Conservation (phyloP, 2,113 vertebrate species). For the Cyanistes caeruleus region DNA sequence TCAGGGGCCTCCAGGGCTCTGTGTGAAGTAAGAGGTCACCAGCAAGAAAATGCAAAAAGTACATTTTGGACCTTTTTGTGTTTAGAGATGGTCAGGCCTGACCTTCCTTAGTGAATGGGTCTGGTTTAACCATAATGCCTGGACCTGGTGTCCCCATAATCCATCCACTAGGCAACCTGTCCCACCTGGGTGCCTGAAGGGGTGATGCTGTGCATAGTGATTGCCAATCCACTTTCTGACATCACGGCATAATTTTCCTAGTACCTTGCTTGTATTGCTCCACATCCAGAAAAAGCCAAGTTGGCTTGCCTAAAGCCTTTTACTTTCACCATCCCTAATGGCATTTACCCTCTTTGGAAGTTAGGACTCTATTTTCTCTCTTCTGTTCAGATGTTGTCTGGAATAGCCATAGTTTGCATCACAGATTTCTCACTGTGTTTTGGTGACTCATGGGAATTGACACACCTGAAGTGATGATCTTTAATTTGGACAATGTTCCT, state of each 20-base stretch:
- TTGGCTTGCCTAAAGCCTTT: neutral
- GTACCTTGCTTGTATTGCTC: neutral
- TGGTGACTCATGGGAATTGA: neutral
- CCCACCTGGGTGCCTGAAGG: neutral
- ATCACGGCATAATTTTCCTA: neutral
- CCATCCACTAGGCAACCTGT: neutral
- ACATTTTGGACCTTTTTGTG: neutral
- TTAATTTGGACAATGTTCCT: neutral
- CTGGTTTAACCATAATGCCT: neutral
- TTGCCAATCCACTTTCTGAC: neutral
- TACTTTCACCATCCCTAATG: neutral
- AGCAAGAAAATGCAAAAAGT: neutral
- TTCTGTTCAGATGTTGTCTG: neutral
- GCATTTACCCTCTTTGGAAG: neutral
- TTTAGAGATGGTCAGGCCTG: neutral
- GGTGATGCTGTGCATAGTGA: rapidly evolving
- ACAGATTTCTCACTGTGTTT: neutral
- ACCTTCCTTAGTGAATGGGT: neutral
- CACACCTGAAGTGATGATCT: neutral
- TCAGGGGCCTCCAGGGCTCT: neutral
- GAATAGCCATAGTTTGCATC: neutral
- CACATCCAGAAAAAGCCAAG: neutral
- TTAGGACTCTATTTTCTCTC: neutral
- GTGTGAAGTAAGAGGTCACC: neutral
- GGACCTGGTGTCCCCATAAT: neutral